Conservation (phyloP, 2,888 invertebrate genomes). For the Tuberolachnus salignus region DNA sequence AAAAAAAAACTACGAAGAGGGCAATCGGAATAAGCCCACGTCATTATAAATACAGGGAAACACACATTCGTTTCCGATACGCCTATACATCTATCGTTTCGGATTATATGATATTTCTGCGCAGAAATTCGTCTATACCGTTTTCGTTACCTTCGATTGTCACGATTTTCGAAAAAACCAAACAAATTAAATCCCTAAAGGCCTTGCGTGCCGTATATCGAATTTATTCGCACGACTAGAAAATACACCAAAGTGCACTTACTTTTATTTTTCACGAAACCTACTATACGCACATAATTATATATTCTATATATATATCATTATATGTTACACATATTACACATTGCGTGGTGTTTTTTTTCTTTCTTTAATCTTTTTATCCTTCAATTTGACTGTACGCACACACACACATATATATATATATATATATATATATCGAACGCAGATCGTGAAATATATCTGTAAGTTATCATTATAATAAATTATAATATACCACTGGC, state of each 20-base stretch:
- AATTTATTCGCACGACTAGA: conserved; percentile 40
- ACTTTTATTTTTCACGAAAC: conserved; percentile 23
- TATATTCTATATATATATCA: not conserved
- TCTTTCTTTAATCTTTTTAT: not conserved
- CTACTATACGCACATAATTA: conserved; percentile 12
- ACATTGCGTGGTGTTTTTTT: too few species aligned
- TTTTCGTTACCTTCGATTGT: not conserved
- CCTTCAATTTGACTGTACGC: not conserved
- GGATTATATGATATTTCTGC: too few species aligned
- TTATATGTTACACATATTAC: not conserved
- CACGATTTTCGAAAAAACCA: not conserved
- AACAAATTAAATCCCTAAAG: conserved; percentile 17
- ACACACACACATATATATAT: conserved; percentile 10
- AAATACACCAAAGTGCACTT: conserved; percentile 5
- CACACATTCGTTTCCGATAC: conserved; percentile 7
- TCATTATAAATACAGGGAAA: conserved; percentile 3
- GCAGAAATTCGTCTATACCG: not conserved
- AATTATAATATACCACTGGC: too few species aligned
- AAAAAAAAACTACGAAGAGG: not conserved
- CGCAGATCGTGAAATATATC: too few species aligned
- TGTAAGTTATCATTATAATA: too few species aligned
- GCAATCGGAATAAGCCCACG: conserved; percentile 1
- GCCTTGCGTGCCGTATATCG: conserved; percentile 2
- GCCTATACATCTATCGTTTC: not conserved
- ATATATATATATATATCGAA: too few species aligned